Base-by-base conservation (phyloP, 2,888 invertebrate species). In the Mimachlamys varia region DNA sequence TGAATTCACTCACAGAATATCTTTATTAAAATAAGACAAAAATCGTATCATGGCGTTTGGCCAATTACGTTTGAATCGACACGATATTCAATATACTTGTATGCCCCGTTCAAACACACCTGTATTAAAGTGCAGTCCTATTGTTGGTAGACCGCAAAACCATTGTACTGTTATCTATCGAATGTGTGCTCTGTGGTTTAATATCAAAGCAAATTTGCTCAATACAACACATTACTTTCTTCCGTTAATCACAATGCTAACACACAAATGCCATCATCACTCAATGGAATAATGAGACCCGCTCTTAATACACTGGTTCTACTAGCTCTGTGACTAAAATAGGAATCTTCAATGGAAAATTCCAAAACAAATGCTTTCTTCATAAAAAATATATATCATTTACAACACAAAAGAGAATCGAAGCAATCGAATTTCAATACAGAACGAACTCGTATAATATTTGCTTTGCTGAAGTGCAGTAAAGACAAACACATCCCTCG, bases 1-100 rank as follows among this genome's bases (percentile, higher is more conserved):
- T 76, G 76, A 76, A 76, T 76, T 76, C 76, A 33, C 76, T 76
- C 27, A 76, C 76, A 27, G 27, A 76, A 27, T 76, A 76, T 76
- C 27, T 76, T 76, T 76, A 76, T 76, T 76, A 76, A 76, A 76
- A 76, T 76, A 76, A 76, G 76, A 76, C 76, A 76, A 76, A 76
- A 76, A 76, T 0, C 27, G 27, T 4, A 76, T 76, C 62, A 17
- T 27, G 27, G 62, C 76, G 27, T 76, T 33, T 76, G 33, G 76
- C 76, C 76, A 76, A 76, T 76, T 76, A 76, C 10, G 76, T 76
- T 33, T 76, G 27, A 76, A 76, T 76, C 76, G 7, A 76, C 76
- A 76, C 13, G 33, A 76, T 76, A 76, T 76, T 76, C 76, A 76
- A 27, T 76, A 76, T 76, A 76, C 33, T 33, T 76, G 62, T 22